Base-by-base conservation (phyloP, 2,113 vertebrate genomes). In the Sapajus apella region DNA sequence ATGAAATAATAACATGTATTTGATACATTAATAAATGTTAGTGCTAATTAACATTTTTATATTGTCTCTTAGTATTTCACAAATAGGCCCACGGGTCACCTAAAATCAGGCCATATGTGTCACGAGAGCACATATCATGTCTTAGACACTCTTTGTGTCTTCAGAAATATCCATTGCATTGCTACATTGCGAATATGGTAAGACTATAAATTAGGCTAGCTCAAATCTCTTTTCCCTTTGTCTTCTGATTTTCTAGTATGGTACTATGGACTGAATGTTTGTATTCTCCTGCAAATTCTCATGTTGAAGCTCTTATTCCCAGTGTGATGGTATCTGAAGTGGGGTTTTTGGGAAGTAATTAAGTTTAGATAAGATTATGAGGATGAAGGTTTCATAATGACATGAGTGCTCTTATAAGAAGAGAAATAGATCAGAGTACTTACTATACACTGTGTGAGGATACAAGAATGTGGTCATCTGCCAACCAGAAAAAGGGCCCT, bases 11-110 rank as follows among this genome's bases (percentile, higher is more conserved):
- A 17, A 56, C 11, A 81, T 68, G 56, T 1, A 0, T 37, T 72
- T 86, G 40, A 45, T 72, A 32, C 85, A 50, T 66, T 85, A 83
- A 47, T 75, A 72, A 6, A 45, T 72, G 64, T 91, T 72, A 61
- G 47, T 82, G 32, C 43, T 73, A 93, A 27, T 81, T 58, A 50
- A 18, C 37, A 30, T 35, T 91, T 91, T 82, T 0, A 45, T 64
- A 72, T 35, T 82, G 16, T 8, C 50, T n/a, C 11, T 55, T 76
- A 50, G 40, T 55, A 3, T 91, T 88, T 61, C 37, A 52, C 10
- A 72, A 56, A 4, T 56, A 52, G 27, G 27, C 10, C 7, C 18
- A 0, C 8, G 2, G 8, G 2, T 3, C 6, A 5, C 13, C 14
- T 8, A 17, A 23, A 80, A 4, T 81, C 14, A 66, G 25, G 23